Base-by-base conservation (phyloP, 1,140 invertebrate genomes). In the Euwallacea similis region DNA sequence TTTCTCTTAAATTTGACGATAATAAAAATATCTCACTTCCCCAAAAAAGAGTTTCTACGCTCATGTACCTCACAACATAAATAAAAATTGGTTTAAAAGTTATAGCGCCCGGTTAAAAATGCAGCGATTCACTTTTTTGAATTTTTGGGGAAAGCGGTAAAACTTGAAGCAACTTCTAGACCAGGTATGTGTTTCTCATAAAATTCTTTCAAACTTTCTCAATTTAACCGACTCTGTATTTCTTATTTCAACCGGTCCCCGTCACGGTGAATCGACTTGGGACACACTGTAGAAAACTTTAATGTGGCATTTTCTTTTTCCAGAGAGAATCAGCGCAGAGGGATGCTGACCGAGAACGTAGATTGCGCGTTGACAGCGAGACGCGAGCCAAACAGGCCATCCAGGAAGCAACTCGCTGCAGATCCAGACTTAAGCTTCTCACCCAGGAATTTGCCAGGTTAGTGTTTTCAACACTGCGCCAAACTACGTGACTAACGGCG, bases 281-380 rank as follows among this genome's bases (percentile, higher is more conserved):
- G 21, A 33, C 21, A 33, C 21, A 33, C 21, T 33, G 21, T 59
- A 11, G n/a, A 6, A 15, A 33, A 6, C 21, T 7, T 59, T 6
- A 59, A 59, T 59, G 56, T 59, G 21, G 4, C 6, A 33, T 43
- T 64, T 46, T 64, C 64, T 71, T 69, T 75, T 86, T 86, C 4
- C 82, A 87, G 86, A 85, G 85, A 76, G 86, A 87, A 83, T 82
- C 84, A 77, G 81, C 85, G 64, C 85, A 86, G 79, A 84, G 85
- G 81, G 86, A 87, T 87, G 85, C 86, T 79, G 86, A 87, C 80
- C 83, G 86, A 68, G 86, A 87, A 79, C 80, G 86, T 50, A 81
- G 85, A 75, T 81, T 85, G 76, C 84, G 85, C 76, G 79, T 85
- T 79, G 85, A 87, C 76, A 85, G 85, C 75, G 86, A 87, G 77